These are phyloP conservation scores for Rostratula benghalensis DNA, from an alignment of 2,113 vertebrate species.

Conservation along the genomic window DNA sequence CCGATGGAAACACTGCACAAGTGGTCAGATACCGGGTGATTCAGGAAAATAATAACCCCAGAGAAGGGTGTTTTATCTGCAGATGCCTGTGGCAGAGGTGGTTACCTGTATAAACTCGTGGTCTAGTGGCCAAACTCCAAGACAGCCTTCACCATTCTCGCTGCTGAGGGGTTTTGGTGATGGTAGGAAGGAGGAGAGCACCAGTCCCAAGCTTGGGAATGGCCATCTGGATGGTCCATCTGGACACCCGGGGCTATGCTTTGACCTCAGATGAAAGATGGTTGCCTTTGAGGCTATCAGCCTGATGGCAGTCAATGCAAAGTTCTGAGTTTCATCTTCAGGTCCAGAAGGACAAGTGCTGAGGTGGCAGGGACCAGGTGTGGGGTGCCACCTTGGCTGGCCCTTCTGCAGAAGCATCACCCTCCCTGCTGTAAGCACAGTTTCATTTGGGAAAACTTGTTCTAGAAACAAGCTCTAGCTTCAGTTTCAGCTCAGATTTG, in stretches of 20 bases:
- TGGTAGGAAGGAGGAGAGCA: neutral
- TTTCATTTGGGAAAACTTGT: neutral
- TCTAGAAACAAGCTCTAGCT: neutral
- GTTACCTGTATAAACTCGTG: neutral
- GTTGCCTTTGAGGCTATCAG: neutral
- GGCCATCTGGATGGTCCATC: neutral
- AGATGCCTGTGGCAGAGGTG: neutral
- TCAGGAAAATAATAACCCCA: neutral
- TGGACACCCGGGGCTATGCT: neutral
- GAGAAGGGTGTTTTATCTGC: neutral
- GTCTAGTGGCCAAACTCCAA: neutral
- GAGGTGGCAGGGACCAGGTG: neutral
- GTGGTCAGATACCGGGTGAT: neutral
- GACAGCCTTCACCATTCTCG: neutral
- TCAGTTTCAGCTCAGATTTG: neutral
- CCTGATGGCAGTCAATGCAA: neutral
- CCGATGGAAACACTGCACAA: rapidly evolving
- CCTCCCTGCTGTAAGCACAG: neutral
- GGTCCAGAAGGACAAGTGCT: neutral
- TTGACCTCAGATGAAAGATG: neutral
- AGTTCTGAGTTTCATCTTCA: neutral
- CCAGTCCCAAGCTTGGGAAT: neutral
- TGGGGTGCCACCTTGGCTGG: neutral
- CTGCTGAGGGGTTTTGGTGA: neutral
- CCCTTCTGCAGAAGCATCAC: neutral